phyloP scores from a whole-genome alignment of 2,113 vertebrate species.

The Corynorhinus townsendii region DNA sequence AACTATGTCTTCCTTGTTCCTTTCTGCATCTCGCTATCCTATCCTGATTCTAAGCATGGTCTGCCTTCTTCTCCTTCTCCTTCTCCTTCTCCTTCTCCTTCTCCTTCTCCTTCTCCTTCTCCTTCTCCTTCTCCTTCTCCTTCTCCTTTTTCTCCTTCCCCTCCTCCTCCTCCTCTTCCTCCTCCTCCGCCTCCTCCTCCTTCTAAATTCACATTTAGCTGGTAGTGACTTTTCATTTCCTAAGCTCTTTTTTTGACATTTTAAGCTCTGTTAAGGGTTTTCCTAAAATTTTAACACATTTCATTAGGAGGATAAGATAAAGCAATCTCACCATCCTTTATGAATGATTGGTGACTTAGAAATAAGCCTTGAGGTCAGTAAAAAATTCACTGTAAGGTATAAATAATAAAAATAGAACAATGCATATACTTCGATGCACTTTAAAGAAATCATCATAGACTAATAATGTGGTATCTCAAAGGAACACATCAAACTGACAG shows the following conservation, averaged over 20 bases:
- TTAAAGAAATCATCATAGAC: slow-evolving; percentile 54
- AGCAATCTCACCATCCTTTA: slow-evolving; percentile 30
- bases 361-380: slow-evolving; percentile 25
- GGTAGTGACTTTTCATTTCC: slow-evolving; percentile 37
- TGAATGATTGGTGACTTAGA: slow-evolving; percentile 67
- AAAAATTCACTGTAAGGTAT: slow-evolving; percentile 31
- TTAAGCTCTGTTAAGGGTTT: slow-evolving; percentile 44
- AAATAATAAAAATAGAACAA: slow-evolving; percentile 44
- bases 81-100: too few relatives aligned
- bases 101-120: too few relatives aligned
- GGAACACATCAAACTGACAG: slow-evolving; percentile 44
- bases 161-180: too few relatives aligned
- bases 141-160: too few relatives aligned
- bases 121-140: too few relatives aligned
- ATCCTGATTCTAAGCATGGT: neutral
- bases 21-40: too few relatives aligned
- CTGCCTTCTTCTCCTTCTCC: neutral
- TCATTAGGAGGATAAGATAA: slow-evolving; percentile 58
- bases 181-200: fast-evolving
- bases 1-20: fast-evolving
- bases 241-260: slow-evolving; percentile 47
- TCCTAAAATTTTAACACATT: slow-evolving; percentile 58
- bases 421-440: slow-evolving; percentile 49
- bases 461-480: slow-evolving; percentile 60
- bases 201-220: neutral